Percentiles rank a stretch among this genome's conserved stretches.
These are phyloP conservation scores for Ooceraea biroi DNA, from an alignment of 1,140 invertebrate species.

Conservation along the genomic window DNA sequence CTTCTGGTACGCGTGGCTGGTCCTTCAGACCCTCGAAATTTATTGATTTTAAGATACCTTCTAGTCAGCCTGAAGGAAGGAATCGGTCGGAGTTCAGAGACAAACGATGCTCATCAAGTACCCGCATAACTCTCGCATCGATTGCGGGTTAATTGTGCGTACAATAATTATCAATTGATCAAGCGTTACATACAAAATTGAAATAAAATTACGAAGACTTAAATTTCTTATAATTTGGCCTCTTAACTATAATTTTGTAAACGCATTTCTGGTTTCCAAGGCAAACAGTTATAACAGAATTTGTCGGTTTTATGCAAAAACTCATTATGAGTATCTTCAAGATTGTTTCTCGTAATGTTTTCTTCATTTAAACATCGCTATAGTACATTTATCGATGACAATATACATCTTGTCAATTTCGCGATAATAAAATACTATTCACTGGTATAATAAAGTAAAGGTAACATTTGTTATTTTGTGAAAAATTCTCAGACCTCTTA, in stretches of 20 bases:
- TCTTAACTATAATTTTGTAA: not conserved
- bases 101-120: not conserved
- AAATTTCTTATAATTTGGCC: slow-evolving; percentile 1
- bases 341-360: not conserved
- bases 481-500: not conserved
- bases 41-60: slow-evolving; percentile 60
- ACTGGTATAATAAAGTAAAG: not conserved
- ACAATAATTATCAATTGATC: slow-evolving; percentile 6
- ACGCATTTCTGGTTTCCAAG: too few species aligned
- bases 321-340: not conserved
- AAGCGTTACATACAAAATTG: not conserved
- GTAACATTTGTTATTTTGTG: slow-evolving; percentile 11
- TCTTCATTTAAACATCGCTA: not conserved
- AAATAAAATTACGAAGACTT: not conserved
- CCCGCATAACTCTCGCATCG: not conserved
- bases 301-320: not conserved
- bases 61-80: not conserved
- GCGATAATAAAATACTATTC: too few species aligned
- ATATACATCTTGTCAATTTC: not conserved
- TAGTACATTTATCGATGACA: not conserved
- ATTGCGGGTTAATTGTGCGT: not conserved
- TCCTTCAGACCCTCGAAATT: slow-evolving; percentile 61
- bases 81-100: not conserved
- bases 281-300: not conserved
- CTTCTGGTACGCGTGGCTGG: slow-evolving; percentile 63